Evolutionary conservation across 2,888 invertebrate species (phyloP).

Genomic region (Linyphia triangularis): DNA sequence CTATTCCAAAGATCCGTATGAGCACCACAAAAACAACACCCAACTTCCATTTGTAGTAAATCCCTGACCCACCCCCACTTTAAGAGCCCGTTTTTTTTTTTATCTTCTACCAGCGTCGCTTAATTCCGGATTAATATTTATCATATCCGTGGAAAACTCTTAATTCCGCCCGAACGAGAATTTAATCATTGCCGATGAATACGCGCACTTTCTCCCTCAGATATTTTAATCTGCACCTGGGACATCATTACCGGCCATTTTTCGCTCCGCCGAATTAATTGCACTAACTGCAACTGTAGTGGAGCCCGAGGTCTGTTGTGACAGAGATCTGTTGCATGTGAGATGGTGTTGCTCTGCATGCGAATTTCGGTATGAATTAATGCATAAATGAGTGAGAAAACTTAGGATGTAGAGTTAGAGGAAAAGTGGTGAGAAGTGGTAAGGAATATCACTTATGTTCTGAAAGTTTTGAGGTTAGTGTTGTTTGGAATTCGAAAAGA

Average conservation of each 20-base stretch:
- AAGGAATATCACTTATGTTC: no score
- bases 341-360: constrained; percentile 27
- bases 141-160: constrained; percentile 41
- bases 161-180: constrained; percentile 68
- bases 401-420: background rate
- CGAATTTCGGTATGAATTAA: constrained; percentile 20
- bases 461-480: no score
- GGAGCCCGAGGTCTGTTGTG: background rate
- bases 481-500: no score
- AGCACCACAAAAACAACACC: background rate
- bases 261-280: constrained; percentile 54
- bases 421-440: constrained; percentile 5
- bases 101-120: background rate
- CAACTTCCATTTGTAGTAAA: constrained; percentile 23
- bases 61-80: background rate
- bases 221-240: constrained; percentile 68
- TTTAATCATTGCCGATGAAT: constrained; percentile 70
- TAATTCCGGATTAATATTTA: constrained; percentile 71
- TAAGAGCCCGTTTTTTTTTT: background rate
- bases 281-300: constrained; percentile 15
- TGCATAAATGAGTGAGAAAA: constrained; percentile 38
- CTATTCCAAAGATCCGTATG: no score
- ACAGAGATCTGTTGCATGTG: constrained; percentile 52
- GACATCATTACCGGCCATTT: constrained; percentile 58
- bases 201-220: constrained; percentile 28